phyloP scores from a whole-genome alignment of 2,888 invertebrate species.

The Sinohyriopsis cumingii region DNA sequence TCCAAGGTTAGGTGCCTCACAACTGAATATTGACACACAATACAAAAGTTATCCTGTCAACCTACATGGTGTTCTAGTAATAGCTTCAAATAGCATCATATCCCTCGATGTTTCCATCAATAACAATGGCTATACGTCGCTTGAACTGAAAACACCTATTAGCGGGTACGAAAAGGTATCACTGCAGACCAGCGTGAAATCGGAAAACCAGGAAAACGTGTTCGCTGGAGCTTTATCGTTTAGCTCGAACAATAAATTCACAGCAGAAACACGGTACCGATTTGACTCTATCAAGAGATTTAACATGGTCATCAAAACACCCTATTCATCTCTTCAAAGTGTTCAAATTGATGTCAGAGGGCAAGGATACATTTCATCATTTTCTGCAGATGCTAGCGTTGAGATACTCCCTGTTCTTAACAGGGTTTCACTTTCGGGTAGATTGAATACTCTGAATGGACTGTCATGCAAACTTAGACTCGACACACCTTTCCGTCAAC shows the following conservation, averaged over 20 bases:
- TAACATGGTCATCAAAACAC: conserved; percentile 26
- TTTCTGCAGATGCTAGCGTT: conserved; percentile 33
- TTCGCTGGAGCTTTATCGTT: too few species aligned
- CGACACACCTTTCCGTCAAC: conserved; percentile 36
- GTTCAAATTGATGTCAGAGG: conserved; percentile 5
- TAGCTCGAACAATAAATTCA: background rate
- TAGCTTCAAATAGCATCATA: too few species aligned
- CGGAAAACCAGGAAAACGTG: too few species aligned
- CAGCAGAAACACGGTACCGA: conserved; percentile 20
- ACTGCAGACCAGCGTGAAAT: too few species aligned
- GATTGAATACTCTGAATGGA: conserved; percentile 26
- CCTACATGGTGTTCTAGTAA: too few species aligned
- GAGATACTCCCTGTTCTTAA: conserved; percentile 31
- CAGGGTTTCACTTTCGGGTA: conserved; percentile 23
- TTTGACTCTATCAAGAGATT: conserved; percentile 20
- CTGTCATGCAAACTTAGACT: conserved; percentile 31
- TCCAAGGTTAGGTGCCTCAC: conserved; percentile 16
- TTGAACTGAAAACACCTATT: background rate
- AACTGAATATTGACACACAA: conserved; percentile 27
- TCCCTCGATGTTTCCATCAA: conserved; percentile 25
- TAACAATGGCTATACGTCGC: conserved; percentile 6
- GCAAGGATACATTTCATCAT: conserved; percentile 9
- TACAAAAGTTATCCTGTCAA: conserved; percentile 13
- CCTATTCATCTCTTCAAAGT: conserved; percentile 18
- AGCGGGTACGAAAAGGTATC: conserved; percentile 24